phyloP scores from a whole-genome alignment of 2,888 invertebrate genomes.

The Nudaria mundana region DNA sequence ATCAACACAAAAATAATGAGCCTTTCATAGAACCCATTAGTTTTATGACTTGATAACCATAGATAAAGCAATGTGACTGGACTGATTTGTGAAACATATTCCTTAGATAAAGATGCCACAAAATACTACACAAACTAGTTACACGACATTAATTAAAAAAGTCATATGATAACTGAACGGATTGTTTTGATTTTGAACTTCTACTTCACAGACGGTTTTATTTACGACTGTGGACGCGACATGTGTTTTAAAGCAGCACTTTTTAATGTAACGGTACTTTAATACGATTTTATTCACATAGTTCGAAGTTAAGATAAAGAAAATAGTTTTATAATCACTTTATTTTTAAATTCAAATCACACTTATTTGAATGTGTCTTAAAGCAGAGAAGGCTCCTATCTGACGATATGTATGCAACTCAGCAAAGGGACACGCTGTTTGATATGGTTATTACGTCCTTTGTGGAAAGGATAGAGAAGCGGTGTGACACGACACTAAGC shows the following conservation, averaged over 20 bases:
- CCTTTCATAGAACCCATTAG: constrained; percentile 62
- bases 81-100: constrained; percentile 29
- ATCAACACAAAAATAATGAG: constrained; percentile 72
- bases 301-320: constrained; percentile 63
- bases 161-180: constrained; percentile 22
- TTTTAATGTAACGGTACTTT: background rate
- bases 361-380: constrained; percentile 71
- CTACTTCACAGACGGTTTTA: constrained; percentile 13
- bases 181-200: constrained; percentile 15
- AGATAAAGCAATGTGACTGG: constrained; percentile 36
- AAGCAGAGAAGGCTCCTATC: constrained; percentile 39
- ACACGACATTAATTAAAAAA: constrained; percentile 21
- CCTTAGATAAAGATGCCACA: constrained; percentile 22
- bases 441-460: constrained; percentile 81
- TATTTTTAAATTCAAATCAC: constrained; percentile 56
- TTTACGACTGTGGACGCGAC: background rate
- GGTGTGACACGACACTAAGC: constrained; percentile 57
- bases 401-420: constrained; percentile 74
- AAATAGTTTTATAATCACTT: constrained; percentile 25
- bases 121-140: constrained; percentile 9
- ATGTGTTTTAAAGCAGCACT: background rate
- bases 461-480: constrained; percentile 70
- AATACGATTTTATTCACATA: constrained; percentile 15
- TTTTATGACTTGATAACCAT: constrained; percentile 51
- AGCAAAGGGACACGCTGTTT: constrained; percentile 76